Percentiles rank a stretch among this genome's conserved stretches.
phyloP scores from a whole-genome alignment of 2,888 invertebrate genomes.

The Phasia obesa region DNA sequence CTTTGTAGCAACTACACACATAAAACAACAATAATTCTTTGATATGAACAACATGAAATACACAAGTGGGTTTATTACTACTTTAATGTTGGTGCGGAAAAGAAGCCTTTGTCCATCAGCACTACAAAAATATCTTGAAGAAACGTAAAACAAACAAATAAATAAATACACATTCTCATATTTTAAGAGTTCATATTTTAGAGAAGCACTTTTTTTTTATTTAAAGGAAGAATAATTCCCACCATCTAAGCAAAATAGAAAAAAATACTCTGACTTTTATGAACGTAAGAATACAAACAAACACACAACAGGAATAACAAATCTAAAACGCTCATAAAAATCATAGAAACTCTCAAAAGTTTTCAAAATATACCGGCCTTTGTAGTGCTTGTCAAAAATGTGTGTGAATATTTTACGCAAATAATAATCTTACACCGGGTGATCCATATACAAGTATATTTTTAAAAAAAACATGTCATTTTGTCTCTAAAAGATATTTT shows the following conservation, averaged over 20 bases:
- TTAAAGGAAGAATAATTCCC: conserved; percentile 43
- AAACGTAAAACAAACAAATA: conserved; percentile 30
- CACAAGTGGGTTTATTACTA: background rate
- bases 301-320: conserved; percentile 44
- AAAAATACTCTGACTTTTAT: conserved; percentile 78
- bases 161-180: conserved; percentile 6
- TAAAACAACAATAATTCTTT: background rate
- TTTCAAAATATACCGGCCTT: conserved; percentile 4
- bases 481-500: too few relatives aligned
- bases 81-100: background rate
- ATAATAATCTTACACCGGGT: conserved; percentile 24
- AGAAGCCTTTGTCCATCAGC: conserved; percentile 72
- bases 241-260: conserved; percentile 9
- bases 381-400: conserved; percentile 69
- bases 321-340: conserved; percentile 17
- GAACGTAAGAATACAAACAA: conserved; percentile 77
- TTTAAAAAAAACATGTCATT: too few relatives aligned
- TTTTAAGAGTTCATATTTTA: conserved; percentile 32
- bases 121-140: conserved; percentile 20
- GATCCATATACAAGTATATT: too few relatives aligned
- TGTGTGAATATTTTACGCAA: conserved; percentile 70
- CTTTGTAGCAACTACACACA: background rate
- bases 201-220: conserved; percentile 9
- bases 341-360: conserved; percentile 5
- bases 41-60: background rate